Evolutionary conservation across 2,888 invertebrate species (phyloP), one percentile per base, ranked within the genome.

Genomic region (Caenorhabditis afra): DNA sequence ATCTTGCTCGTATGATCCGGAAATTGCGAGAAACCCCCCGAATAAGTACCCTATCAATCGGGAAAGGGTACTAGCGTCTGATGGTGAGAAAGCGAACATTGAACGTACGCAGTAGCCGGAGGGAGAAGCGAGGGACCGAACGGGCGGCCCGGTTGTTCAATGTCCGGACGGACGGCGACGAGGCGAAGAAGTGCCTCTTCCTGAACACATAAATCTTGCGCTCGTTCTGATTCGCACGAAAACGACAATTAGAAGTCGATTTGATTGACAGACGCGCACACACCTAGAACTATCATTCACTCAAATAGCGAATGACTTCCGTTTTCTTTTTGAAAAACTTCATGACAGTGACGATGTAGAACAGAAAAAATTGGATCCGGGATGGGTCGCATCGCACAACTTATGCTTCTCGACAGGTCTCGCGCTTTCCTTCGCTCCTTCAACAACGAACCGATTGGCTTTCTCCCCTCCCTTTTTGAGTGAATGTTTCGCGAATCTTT

Each of bases 211-310:
- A 76, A 76, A 76, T 70, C 68, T 67, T 44, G 47, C 55, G 45
- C 44, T 45, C 53, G 18, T 29, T 52, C 14, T 45, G 44, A 57
- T 75, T 57, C 47, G 1, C 29, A 52, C 12, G 49, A 58, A 65
- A 76, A 76, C 61, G 49, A 22, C 67, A 65, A 73, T 73, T 65
- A 73, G 64, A 12, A 52, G 50, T 57, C 53, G 20, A 23, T 12
- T 76, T 76, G 74, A 74, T 66, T 74, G 74, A 74, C 66, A 66
- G 59, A 55, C 53, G 59, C 53, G 59, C 66, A 37, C 47, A 66
- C 59, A 50, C 50, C 57, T 57, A 29, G 41, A 47, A 57, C 49
- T 62, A 61, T 61, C 41, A 45, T 55, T 55, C 65, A 11, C 41
- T 59, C 14, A 45, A 49, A 66, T 49, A 41, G 52, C 20, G 39